These are phyloP conservation scores for Fragum sueziense DNA, from an alignment of 2,888 invertebrate genomes.

Conservation along the genomic window DNA sequence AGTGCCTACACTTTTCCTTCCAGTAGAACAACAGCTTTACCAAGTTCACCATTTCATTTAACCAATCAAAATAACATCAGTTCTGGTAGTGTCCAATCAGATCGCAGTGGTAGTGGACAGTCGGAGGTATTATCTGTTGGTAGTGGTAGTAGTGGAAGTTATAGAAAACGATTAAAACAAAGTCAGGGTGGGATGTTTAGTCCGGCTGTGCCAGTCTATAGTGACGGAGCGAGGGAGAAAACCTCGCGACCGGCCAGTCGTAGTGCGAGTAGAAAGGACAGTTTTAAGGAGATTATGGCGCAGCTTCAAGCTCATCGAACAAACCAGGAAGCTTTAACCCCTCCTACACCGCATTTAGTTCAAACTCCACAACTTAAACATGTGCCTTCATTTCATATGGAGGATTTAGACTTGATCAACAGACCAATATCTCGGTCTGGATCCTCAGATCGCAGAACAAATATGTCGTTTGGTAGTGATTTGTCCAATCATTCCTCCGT, in stretches of 20 bases:
- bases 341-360: slow-evolving; percentile 43
- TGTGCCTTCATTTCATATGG: slow-evolving; percentile 62
- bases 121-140: slow-evolving; percentile 63
- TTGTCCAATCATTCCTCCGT: slow-evolving; percentile 53
- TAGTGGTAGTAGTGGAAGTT: slow-evolving; percentile 70
- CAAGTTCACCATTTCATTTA: slow-evolving; percentile 35
- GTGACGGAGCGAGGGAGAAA: slow-evolving; percentile 49
- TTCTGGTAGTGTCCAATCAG: slow-evolving; percentile 58
- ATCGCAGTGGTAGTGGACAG: slow-evolving; percentile 58
- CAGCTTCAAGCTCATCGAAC: slow-evolving; percentile 63
- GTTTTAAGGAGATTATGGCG: slow-evolving; percentile 69
- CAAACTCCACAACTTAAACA: slow-evolving; percentile 53
- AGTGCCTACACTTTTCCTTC: slow-evolving; percentile 59
- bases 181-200: slow-evolving; percentile 47
- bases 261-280: slow-evolving; percentile 71
- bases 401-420: slow-evolving; percentile 47
- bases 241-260: slow-evolving; percentile 64
- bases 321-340: slow-evolving; percentile 26
- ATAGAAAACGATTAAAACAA: slow-evolving; percentile 64
- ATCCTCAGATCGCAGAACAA: slow-evolving; percentile 54
- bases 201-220: slow-evolving; percentile 42
- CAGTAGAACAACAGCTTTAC: slow-evolving; percentile 25
- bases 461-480: slow-evolving; percentile 56
- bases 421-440: slow-evolving; percentile 50
- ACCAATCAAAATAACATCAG: slow-evolving; percentile 55